These are phyloP conservation scores for Dicranocentrus wangi DNA, from an alignment of 2,888 invertebrate genomes.

Conservation along the genomic window DNA sequence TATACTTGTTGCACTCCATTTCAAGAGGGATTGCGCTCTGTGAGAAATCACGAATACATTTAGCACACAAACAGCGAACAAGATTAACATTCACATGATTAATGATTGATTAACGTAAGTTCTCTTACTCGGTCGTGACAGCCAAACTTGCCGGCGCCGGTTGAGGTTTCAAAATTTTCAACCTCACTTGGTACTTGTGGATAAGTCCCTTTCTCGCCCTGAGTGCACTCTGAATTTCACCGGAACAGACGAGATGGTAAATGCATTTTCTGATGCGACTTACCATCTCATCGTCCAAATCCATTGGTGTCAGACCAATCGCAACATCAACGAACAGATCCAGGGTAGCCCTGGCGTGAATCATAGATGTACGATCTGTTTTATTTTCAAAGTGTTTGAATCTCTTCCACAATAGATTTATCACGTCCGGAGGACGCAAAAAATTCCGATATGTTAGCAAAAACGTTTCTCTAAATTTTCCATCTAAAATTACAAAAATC, in stretches of 20 bases:
- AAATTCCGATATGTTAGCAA: constrained; percentile 98
- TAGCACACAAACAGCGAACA: no score
- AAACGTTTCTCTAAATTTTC: constrained; percentile 97
- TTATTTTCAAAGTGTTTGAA: constrained; percentile 80
- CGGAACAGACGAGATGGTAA: constrained; percentile 91
- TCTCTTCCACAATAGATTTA: constrained; percentile 88
- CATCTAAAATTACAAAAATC: no score
- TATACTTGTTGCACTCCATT: constrained; percentile 94
- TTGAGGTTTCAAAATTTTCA: constrained; percentile 77
- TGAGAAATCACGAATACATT: no score
- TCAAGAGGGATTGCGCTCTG: constrained; percentile 82
- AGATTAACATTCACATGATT: no score
- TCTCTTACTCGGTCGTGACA: constrained; percentile 78
- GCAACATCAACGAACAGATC: constrained; percentile 94
- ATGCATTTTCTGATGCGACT: constrained; percentile 93
- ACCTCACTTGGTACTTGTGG: constrained; percentile 83
- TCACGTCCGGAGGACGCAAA: constrained; percentile 88
- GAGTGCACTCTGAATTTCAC: constrained; percentile 93
- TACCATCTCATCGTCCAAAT: constrained; percentile 86
- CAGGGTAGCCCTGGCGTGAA: constrained; percentile 88
- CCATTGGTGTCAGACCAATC: constrained; percentile 92
- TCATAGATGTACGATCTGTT: constrained; percentile 66
- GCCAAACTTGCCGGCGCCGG: constrained; percentile 77
- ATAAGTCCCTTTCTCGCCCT: constrained; percentile 91
- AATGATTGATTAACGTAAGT: no score